Evolutionary conservation across 2,113 vertebrate species (phyloP).

Genomic region (Ptilorrhoa leucosticta): DNA sequence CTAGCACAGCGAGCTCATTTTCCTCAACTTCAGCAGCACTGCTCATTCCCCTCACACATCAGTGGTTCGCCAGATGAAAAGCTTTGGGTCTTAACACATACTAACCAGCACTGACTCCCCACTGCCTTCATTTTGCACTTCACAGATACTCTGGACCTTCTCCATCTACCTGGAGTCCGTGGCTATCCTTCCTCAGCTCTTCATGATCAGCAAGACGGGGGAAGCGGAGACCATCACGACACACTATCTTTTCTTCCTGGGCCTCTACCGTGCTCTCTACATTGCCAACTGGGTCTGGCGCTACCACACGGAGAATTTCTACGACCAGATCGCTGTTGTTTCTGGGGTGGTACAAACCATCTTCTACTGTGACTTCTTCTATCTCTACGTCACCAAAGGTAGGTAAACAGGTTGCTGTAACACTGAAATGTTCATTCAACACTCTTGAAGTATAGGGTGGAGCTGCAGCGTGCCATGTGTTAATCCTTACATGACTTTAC

Average conservation of each 20-base stretch:
- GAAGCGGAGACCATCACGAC: constrained; percentile 97
- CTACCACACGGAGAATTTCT: constrained; percentile 90
- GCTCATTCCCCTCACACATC: background rate
- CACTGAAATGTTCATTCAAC: rapidly evolving
- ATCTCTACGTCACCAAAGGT: constrained; percentile 95
- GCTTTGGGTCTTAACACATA: background rate
- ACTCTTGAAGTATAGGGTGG: rapidly evolving
- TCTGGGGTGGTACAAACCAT: constrained; percentile 96
- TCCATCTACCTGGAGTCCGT: constrained; percentile 97
- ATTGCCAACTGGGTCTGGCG: constrained; percentile 96
- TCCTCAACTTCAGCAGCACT: background rate
- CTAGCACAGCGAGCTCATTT: background rate
- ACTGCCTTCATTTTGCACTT: background rate
- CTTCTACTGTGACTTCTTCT: constrained; percentile 99
- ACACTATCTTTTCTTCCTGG: constrained; percentile 95
- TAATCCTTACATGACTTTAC: background rate
- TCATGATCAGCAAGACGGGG: constrained; percentile 97
- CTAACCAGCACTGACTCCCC: background rate
- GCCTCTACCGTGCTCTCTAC: constrained; percentile 92
- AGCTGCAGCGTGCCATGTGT: background rate
- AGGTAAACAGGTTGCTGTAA: background rate
- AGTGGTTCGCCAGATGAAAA: background rate
- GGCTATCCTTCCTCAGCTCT: constrained; percentile 95
- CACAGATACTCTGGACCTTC: constrained; percentile 95
- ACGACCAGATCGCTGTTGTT: constrained; percentile 93